Conservation (phyloP, 2,888 invertebrate species). For the Cataglyphis altisquamis region DNA sequence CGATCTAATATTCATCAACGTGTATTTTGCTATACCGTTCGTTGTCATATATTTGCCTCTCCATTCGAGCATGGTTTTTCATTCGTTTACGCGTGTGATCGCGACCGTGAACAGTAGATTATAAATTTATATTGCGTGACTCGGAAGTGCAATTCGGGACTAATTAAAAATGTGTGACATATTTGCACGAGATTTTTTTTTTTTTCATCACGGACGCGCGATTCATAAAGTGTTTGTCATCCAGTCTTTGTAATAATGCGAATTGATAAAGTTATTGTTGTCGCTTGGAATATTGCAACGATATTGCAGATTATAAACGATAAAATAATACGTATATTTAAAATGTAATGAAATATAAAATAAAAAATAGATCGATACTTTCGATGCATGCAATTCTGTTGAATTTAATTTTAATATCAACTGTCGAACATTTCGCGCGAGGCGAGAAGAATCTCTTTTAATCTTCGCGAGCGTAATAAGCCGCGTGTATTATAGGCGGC, state of each 20-base stretch:
- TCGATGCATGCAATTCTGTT: not conserved
- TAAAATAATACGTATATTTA: not conserved
- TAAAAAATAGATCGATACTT: not conserved
- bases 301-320: not conserved
- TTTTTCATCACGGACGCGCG: not conserved
- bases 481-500: not conserved
- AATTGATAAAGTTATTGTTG: constrained; percentile 16
- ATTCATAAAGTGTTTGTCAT: not conserved
- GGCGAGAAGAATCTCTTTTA: not conserved
- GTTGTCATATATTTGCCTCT: not conserved
- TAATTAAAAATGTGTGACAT: constrained; percentile 20
- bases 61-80: constrained; percentile 2
- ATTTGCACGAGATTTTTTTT: constrained; percentile 13
- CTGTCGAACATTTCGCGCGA: not conserved
- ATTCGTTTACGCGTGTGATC: not conserved
- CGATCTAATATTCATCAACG: constrained; percentile 24
- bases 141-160: constrained; percentile 13
- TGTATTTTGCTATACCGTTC: constrained; percentile 22
- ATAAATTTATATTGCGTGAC: constrained; percentile 16
- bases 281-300: not conserved
- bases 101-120: not conserved
- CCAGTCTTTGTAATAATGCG: not conserved
- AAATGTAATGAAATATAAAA: not conserved
- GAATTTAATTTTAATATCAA: not conserved
- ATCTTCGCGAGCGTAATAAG: constrained; percentile 25